These are phyloP conservation scores for Haemorhous mexicanus DNA, from an alignment of 2,113 vertebrate genomes.

Conservation along the genomic window DNA sequence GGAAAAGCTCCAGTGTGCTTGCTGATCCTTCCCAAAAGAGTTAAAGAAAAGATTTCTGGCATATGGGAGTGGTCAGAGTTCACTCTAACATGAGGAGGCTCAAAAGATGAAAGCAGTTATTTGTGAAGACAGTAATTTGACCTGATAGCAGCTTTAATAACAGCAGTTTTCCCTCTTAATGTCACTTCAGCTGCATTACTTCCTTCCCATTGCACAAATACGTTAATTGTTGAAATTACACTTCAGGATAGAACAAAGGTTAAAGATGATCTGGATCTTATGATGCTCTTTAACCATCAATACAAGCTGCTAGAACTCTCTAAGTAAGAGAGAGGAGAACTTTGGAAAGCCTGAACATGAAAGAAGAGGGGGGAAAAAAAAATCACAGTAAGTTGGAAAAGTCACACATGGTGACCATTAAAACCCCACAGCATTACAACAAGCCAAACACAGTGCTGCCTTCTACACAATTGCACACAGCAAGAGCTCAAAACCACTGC, in stretches of 20 bases:
- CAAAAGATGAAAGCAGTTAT: conserved; percentile 10
- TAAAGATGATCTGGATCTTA: background rate
- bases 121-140: conserved; percentile 22
- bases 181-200: background rate
- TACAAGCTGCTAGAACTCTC: background rate
- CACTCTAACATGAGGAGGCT: background rate
- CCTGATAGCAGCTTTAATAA: conserved; percentile 23
- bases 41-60: background rate
- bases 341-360: background rate
- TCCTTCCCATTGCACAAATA: background rate
- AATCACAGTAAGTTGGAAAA: background rate
- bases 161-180: background rate
- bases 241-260: background rate
- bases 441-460: background rate
- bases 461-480: background rate
- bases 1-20: background rate
- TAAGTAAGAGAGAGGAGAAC: background rate
- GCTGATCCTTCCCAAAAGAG: background rate
- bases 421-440: background rate
- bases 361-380: background rate
- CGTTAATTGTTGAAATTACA: conserved; percentile 50
- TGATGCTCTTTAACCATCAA: background rate
- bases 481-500: background rate
- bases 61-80: background rate
- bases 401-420: background rate